A percentile compares a stretch with the other conserved stretches of the same genome.
Evolutionary conservation across 2,797 vertebrate species (phyloP).

Genomic region (Acipenser oxyrinchus): DNA sequence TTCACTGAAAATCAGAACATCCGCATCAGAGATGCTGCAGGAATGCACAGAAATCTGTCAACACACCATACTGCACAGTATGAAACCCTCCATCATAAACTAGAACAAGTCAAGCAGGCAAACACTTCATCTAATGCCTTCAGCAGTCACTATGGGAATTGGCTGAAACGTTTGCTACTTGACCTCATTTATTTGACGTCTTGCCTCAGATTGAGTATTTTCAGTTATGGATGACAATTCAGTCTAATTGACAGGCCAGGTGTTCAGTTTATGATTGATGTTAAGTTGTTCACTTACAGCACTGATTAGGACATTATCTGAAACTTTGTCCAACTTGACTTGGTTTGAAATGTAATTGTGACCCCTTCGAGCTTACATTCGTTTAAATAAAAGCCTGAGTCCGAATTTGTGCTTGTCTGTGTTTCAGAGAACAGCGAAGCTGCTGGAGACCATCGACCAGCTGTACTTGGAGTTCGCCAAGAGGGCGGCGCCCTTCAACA

Average conservation of each 20-base stretch:
- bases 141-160: too few species aligned
- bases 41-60: not conserved
- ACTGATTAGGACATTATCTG: not conserved
- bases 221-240: too few species aligned
- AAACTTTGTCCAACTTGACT: not conserved
- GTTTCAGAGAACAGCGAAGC: constrained; percentile 84
- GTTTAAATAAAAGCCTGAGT: not conserved
- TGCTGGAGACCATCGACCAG: constrained; percentile 94
- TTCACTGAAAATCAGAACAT: not conserved
- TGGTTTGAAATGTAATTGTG: too few species aligned
- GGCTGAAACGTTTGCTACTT: too few species aligned
- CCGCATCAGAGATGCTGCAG: not conserved
- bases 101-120: too few species aligned
- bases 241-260: too few species aligned
- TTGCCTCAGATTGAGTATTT: too few species aligned
- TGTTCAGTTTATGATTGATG: too few species aligned
- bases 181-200: too few species aligned
- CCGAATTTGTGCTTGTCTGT: not conserved
- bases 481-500: constrained; percentile 95
- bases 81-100: not conserved
- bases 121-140: too few species aligned
- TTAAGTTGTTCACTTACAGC: too few species aligned
- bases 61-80: not conserved
- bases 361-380: not conserved
- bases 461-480: constrained; percentile 95